Evolutionary conservation across 1,140 invertebrate genomes (phyloP), one percentile per base, ranked within the genome.

Genomic region (Psilanteris sp.): DNA sequence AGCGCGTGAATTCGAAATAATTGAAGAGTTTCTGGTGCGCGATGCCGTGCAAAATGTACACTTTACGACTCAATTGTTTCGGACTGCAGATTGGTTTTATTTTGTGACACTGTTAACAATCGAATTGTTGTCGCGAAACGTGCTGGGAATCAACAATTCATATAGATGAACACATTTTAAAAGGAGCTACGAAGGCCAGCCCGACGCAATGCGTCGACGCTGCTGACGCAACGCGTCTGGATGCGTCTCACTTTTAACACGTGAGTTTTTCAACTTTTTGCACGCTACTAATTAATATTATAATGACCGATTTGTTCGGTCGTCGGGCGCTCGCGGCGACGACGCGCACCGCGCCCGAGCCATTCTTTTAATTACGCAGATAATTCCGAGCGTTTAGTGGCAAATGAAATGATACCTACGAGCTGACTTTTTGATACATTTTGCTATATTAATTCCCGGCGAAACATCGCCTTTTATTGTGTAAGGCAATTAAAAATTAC

Each of bases 151-250:
- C 59, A 41, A 41, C 64, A 50, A 72, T 46, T 74, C 54, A 57
- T 43, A 66, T 81, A 79, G 82, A 79, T 85, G 81, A 83, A 79
- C 81, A 79, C 81, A 83, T 88, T 88, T 88, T 86, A 79, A 85
- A 86, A 89, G 86, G 83, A 87, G 87, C 82, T 84, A 74, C 78
- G 83, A 84, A 86, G 85, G 86, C 87, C 87, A 88, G 87, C 87
- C 86, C 87, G 87, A 89, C 87, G 87, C 86, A 87, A 89, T 89
- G 87, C 87, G 87, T 89, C 86, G 87, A 88, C 86, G 87, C 87
- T 89, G 87, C 87, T 88, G 86, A 89, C 86, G 87, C 86, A 88
- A 88, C 86, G 87, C 87, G 87, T 85, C 87, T 89, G 87, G 87
- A 88, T 89, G 86, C 87, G 87, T 89, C 87, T 88, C 86, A 87